Base-by-base conservation (phyloP, 2,113 vertebrate genomes). In the Cacatua alba region DNA sequence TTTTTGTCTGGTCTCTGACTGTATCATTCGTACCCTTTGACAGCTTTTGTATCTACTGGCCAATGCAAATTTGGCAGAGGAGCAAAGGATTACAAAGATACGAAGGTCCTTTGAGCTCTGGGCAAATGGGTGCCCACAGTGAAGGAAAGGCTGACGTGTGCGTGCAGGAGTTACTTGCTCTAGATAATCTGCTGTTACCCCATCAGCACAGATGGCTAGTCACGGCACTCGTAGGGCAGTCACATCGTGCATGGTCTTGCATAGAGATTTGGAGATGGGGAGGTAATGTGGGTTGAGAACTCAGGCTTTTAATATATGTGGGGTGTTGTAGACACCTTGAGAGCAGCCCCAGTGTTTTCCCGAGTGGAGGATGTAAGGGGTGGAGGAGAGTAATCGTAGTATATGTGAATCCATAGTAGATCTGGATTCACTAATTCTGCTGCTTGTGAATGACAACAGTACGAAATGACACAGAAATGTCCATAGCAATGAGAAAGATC, bases 211-310 rank as follows among this genome's bases (percentile, higher is more conserved):
- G 68, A 24, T 24, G 62, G 26, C 23, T 5, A 15, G 21, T 43
- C 41, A 53, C 37, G 0, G 1, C 25, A 7, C 14, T 35, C 1
- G 1, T 10, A 26, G 20, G 55, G 55, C 63, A 43, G 43, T 37
- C 48, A 44, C 55, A 20, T 64, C 8, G 0, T 48, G 60, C 20
- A 1, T 3, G 8, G 21, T 33, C 39, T 48, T 52, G 9, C 2
- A 3, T 15, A 49, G 51, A 67, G 37, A 24, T 82, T 55, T 0
- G 8, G 52, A 37, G 37, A 16, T 53, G 37, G 10, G 20, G 43
- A 79, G 37, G 16, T 63, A n/a, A 43, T 20, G 10, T 37, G 37
- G 55, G 16, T 31, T 63, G 57, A 48, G 28, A 82, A 18, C 39
- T 82, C 70, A 46, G 64, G 48, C 55, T 92, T 82, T 87, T 70